Percentiles rank a stretch among this genome's conserved stretches.
Conservation (phyloP, 2,113 vertebrate species). For the Noturus placidus region DNA sequence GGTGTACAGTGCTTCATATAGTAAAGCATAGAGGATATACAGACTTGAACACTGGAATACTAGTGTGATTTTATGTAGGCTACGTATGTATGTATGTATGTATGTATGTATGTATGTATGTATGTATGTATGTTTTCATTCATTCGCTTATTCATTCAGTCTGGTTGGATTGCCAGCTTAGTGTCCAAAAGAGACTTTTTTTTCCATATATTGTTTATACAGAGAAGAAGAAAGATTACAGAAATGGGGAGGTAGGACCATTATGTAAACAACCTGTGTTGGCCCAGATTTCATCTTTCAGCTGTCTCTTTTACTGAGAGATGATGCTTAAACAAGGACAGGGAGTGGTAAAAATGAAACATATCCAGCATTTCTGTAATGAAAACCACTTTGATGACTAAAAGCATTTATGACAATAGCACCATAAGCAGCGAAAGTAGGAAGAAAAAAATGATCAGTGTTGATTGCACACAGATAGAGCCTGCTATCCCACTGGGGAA, state of each 20-base stretch:
- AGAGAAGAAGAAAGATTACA: not conserved
- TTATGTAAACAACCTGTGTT: slow-evolving; percentile 13
- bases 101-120: not conserved
- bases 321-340: slow-evolving; percentile 15
- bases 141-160: not conserved
- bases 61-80: not conserved
- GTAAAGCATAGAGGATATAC: not conserved
- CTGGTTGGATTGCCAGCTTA: not conserved
- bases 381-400: slow-evolving; percentile 31
- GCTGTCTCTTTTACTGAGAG: slow-evolving; percentile 31
- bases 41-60: not conserved
- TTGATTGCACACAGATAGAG: slow-evolving; percentile 21
- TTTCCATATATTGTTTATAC: not conserved
- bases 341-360: not conserved
- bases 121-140: not conserved
- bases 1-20: not conserved
- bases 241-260: not conserved
- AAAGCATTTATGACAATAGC: slow-evolving; percentile 37
- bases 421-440: slow-evolving; percentile 2
- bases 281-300: slow-evolving; percentile 30
- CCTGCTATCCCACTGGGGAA: slow-evolving; percentile 8
- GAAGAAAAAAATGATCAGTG: slow-evolving; percentile 42
- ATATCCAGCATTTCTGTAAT: slow-evolving; percentile 34
- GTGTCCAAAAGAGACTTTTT: not conserved
- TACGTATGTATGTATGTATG: not conserved